These are phyloP conservation scores for Clitarchus hookeri DNA, from an alignment of 2,888 invertebrate genomes.

Conservation along the genomic window DNA sequence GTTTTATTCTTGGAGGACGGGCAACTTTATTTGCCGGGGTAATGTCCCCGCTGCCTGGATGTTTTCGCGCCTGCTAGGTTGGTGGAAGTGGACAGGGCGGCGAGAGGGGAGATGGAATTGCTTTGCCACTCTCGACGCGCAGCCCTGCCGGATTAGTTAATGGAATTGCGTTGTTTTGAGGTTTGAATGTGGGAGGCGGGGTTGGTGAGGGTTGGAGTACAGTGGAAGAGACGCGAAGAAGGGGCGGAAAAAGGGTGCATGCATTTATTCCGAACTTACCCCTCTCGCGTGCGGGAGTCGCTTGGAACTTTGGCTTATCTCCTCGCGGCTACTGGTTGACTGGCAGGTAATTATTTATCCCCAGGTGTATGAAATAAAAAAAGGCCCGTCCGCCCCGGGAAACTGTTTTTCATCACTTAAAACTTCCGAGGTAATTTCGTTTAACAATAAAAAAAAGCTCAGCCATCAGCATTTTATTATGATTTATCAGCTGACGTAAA, in stretches of 20 bases:
- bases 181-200: neutral
- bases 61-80: too few species aligned
- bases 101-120: neutral
- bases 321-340: neutral
- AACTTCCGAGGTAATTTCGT: slow-evolving; percentile 9
- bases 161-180: slow-evolving; percentile 14
- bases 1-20: too few species aligned
- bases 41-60: too few species aligned
- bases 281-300: neutral
- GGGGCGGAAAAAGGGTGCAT: neutral
- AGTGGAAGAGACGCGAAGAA: too few species aligned
- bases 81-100: neutral
- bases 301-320: neutral
- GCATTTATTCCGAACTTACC: neutral
- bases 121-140: neutral
- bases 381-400: neutral
- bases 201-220: neutral
- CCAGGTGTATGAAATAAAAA: neutral
- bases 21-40: too few species aligned
- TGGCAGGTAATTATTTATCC: neutral
- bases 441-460: neutral
- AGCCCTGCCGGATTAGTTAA: slow-evolving; percentile 1
- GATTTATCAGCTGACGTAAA: neutral
- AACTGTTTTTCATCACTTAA: slow-evolving; percentile 7
- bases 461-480: neutral